Base-by-base conservation (phyloP, 2,113 vertebrate genomes). In the Ardeotis arabs region DNA sequence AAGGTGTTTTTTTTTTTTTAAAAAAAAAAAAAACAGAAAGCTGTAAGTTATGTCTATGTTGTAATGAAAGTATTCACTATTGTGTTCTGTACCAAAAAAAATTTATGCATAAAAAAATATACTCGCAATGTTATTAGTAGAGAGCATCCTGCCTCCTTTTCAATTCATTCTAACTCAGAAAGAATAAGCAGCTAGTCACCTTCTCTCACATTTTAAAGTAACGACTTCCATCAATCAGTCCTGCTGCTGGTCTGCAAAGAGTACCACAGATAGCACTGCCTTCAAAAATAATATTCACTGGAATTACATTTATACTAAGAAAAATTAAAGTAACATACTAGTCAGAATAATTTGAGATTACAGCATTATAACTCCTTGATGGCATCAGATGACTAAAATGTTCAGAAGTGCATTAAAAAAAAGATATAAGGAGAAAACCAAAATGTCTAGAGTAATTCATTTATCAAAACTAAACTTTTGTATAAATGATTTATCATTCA, bases 11-110 rank as follows among this genome's bases (percentile, higher is more conserved):
- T n/a, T n/a, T n/a, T n/a, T n/a, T n/a, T n/a, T n/a, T n/a, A 13
- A 80, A 44, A 41, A 41, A 41, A 41, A 6, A 41, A 41, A 44
- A 44, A 37, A 27, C 6, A 82, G 56, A 76, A 90, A 62, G 10
- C 25, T 66, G 0, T 13, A 82, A 84, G 13, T 67, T 82, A 47
- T 20, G 7, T 19, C 50, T 58, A 58, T 0, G 0, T 33, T 39
- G 45, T 80, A 75, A 69, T 41, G 24, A 56, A 93, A 79, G 8
- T 14, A 79, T 62, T 73, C 52, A 45, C 20, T 63, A 28, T 3
- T 72, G 13, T 76, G 21, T 58, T 80, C 41, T 35, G 5, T n/a
- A 75, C 33, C 41, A 75, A 59, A 53, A n/a, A 35, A 37, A 8
- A 9, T 62, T 73, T 53, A 94, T 35, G 39, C 9, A 58, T 85